Base-by-base conservation (phyloP, 2,797 vertebrate genomes). In the Esox masquinongy region DNA sequence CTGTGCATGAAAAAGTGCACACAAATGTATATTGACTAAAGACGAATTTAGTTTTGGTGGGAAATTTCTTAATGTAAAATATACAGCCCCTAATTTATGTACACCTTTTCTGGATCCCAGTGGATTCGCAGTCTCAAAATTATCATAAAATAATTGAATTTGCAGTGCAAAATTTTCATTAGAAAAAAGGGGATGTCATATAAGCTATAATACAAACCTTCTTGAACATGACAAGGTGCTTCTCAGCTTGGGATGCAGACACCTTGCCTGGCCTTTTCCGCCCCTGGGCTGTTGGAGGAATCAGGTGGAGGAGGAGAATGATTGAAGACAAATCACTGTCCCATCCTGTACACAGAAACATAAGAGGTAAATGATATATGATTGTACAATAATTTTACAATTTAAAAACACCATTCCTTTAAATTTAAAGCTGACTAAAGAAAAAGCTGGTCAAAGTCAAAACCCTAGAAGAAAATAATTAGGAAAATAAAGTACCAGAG, bases 71-170 rank as follows among this genome's bases (percentile, higher is more conserved):
- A 68, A 36, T 11, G 50, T 56, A 47, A 76, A 61, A 56, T 77
- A 73, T 26, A 77, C 74, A 68, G 16, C 63, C n/a, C 70, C 71
- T 22, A 61, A 69, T 39, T 74, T 59, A 26, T 68, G 76, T 51
- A 73, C 31, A 56, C 51, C 72, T 31, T 39, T 47, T 47, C 70
- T 78, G 7, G 66, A 74, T 9, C 72, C 51, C 50, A 80, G 56
- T 19, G 78, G 74, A 34, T 75, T 76, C 24, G 61, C 61, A 15
- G 50, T 68, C 67, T 76, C 63, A 49, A 79, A 79, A 17, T 79
- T 74, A 49, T 79, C 61, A 79, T 75, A 68, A 61, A 75, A 75
- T 5, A 75, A 14, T 19, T 75, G 63, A 49, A 79, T 79, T 64
- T 75, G 68, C n/a, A 79, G 72, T 22, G 47, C 5, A 72, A 29